phyloP scores from a whole-genome alignment of 1,140 invertebrate genomes.

The Pissodes strobi region DNA sequence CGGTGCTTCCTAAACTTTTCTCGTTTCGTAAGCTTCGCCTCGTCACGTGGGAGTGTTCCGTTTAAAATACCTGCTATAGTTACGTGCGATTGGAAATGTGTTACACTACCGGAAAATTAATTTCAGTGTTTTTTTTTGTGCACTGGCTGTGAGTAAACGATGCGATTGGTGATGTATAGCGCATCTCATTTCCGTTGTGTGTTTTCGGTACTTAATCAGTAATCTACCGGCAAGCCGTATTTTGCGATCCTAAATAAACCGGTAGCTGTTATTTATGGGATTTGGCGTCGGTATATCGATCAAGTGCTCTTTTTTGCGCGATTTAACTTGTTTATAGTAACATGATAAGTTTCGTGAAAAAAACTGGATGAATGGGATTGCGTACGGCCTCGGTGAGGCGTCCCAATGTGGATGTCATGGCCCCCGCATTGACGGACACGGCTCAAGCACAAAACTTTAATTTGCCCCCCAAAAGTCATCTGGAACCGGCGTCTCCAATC shows the following conservation, averaged over 20 bases:
- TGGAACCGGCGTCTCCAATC: constrained; percentile 53
- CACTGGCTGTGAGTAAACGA: neutral
- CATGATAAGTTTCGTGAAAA: constrained; percentile 40
- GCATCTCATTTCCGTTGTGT: constrained; percentile 18
- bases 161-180: constrained; percentile 5
- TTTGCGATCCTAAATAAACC: constrained; percentile 18
- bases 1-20: constrained; percentile 18
- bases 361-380: constrained; percentile 67
- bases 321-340: constrained; percentile 34
- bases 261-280: constrained; percentile 22
- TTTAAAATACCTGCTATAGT: constrained; percentile 38
- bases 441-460: constrained; percentile 65
- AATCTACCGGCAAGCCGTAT: constrained; percentile 43
- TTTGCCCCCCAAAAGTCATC: constrained; percentile 58
- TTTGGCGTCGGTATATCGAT: constrained; percentile 34
- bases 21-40: constrained; percentile 42
- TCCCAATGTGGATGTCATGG: constrained; percentile 71
- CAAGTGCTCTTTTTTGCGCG: constrained; percentile 32
- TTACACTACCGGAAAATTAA: constrained; percentile 13
- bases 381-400: constrained; percentile 62
- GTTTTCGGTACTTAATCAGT: constrained; percentile 43
- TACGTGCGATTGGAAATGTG: constrained; percentile 9
- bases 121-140: constrained; percentile 2
- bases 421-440: constrained; percentile 72
- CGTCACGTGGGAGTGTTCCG: constrained; percentile 51